Conservation (phyloP, 2,888 invertebrate genomes). For the Cephonodes hylas region DNA sequence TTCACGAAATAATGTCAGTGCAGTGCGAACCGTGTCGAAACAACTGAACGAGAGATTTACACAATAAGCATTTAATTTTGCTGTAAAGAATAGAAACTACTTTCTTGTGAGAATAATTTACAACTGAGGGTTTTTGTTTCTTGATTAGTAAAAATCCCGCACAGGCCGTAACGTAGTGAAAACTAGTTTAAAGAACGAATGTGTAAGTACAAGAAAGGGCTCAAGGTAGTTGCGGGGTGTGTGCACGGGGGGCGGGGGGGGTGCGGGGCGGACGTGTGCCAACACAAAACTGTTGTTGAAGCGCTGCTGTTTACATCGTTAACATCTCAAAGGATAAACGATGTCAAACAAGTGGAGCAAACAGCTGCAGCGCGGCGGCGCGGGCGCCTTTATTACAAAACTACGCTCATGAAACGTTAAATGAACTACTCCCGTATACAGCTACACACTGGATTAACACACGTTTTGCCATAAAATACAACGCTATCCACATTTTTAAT, state of each 20-base stretch:
- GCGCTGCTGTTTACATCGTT: slow-evolving; percentile 7
- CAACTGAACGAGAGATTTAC: no score
- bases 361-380: background rate
- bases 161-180: background rate
- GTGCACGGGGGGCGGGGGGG: background rate
- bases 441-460: background rate
- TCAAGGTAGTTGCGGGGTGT: background rate
- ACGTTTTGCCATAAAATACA: background rate
- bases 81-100: no score
- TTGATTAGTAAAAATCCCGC: no score
- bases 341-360: background rate
- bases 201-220: no score
- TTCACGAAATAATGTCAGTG: no score
- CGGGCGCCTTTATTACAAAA: background rate
- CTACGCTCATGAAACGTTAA: background rate
- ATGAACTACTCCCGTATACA: background rate
- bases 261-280: background rate
- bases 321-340: slow-evolving; percentile 1
- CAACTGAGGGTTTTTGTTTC: no score
- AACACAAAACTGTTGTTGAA: background rate
- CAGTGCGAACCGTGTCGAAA: no score
- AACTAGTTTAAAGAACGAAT: background rate
- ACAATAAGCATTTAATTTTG: no score
- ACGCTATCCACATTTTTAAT: background rate
- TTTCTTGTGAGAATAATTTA: no score